These are phyloP conservation scores for Myotis lucifugus DNA, from an alignment of 2,113 vertebrate species.

Conservation along the genomic window DNA sequence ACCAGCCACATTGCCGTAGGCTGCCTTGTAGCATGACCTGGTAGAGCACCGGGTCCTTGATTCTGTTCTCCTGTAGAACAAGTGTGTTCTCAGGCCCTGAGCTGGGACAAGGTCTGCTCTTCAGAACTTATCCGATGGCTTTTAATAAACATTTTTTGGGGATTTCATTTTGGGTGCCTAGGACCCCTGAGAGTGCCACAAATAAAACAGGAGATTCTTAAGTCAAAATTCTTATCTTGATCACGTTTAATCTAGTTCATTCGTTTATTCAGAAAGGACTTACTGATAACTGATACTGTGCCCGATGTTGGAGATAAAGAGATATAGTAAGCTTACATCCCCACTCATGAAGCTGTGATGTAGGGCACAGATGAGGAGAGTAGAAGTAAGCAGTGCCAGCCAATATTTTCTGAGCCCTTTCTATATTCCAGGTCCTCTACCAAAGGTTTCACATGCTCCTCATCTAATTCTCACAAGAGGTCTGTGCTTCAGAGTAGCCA, in stretches of 20 bases:
- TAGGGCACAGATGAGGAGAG: background rate
- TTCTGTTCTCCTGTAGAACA: background rate
- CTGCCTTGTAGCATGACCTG: background rate
- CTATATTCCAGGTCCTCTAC: background rate
- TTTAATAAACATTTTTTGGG: background rate
- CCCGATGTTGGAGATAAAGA: background rate
- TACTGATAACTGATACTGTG: background rate
- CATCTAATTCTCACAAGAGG: background rate
- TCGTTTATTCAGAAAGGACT: background rate
- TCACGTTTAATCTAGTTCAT: background rate
- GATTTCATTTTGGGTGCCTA: background rate
- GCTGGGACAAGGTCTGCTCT: background rate
- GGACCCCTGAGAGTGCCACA: background rate
- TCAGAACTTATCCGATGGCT: background rate
- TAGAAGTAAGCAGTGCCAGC: background rate
- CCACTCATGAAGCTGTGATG: background rate
- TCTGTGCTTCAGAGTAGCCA: background rate
- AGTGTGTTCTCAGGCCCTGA: background rate
- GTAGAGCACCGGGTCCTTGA: background rate
- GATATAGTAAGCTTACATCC: fast-evolving
- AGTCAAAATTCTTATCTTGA: background rate
- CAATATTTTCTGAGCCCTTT: background rate
- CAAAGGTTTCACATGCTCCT: background rate
- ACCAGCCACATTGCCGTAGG: background rate
- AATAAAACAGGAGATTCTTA: background rate